These are phyloP conservation scores for Seira musarum DNA, from an alignment of 2,888 invertebrate species.

Conservation along the genomic window DNA sequence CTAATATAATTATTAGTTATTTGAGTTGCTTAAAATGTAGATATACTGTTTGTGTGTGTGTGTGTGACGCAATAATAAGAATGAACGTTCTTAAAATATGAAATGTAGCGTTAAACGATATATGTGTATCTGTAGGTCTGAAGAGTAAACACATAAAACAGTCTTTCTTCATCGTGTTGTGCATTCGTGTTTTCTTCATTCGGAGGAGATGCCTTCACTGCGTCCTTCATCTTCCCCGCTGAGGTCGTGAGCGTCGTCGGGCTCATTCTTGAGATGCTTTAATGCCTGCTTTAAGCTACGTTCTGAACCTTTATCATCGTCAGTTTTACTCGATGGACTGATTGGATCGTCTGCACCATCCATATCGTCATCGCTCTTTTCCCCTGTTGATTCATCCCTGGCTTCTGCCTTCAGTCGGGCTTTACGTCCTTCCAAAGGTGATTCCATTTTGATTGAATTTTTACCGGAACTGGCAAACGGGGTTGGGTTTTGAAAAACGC, in stretches of 20 bases:
- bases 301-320: slow-evolving; percentile 47
- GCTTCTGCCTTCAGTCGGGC: slow-evolving; percentile 41
- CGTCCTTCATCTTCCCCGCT: slow-evolving; percentile 55
- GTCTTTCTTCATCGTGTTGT: slow-evolving; percentile 45
- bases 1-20: too few relatives aligned
- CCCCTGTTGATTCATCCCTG: slow-evolving; percentile 44
- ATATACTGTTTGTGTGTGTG: neutral
- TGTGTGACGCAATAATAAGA: too few relatives aligned
- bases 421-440: slow-evolving; percentile 73
- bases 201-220: slow-evolving; percentile 61
- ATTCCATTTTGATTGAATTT: slow-evolving; percentile 84
- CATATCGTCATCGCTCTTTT: slow-evolving; percentile 52
- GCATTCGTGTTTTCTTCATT: slow-evolving; percentile 43
- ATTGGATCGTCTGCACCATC: slow-evolving; percentile 53
- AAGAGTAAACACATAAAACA: slow-evolving; percentile 60
- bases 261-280: slow-evolving; percentile 51
- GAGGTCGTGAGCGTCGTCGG: slow-evolving; percentile 42
- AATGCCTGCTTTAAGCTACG: slow-evolving; percentile 43
- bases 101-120: too few relatives aligned
- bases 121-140: slow-evolving; percentile 45
- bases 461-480: slow-evolving; percentile 71
- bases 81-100: too few relatives aligned
- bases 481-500: slow-evolving; percentile 75
- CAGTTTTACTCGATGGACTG: slow-evolving; percentile 49
- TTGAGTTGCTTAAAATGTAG: too few relatives aligned